phyloP scores from a whole-genome alignment of 2,797 vertebrate species.

The Rhynchotus rufescens region DNA sequence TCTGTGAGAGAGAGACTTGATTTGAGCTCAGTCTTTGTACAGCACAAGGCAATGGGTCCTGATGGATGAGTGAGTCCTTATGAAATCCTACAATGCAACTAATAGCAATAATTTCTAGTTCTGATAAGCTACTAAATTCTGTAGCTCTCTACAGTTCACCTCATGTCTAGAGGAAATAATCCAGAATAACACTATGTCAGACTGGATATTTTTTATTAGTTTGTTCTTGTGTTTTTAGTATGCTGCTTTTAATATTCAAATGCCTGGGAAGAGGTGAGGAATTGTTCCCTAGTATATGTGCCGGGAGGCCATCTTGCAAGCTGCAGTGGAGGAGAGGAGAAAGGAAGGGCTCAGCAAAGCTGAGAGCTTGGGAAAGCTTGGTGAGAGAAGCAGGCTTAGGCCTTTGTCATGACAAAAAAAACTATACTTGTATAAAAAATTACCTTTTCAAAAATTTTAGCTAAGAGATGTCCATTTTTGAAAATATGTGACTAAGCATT shows the following conservation, averaged over 20 bases:
- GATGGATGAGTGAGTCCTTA: neutral
- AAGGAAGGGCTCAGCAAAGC: neutral
- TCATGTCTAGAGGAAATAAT: neutral
- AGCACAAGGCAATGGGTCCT: neutral
- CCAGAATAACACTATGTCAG: neutral
- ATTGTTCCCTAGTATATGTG: neutral
- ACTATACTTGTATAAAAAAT: neutral
- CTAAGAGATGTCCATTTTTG: neutral
- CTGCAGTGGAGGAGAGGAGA: neutral
- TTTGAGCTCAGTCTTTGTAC: neutral
- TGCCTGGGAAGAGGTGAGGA: neutral
- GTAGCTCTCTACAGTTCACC: neutral
- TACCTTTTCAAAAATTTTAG: neutral
- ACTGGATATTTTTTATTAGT: neutral
- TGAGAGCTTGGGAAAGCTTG: neutral
- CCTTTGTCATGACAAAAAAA: accelerated
- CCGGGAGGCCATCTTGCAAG: neutral
- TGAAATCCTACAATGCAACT: neutral
- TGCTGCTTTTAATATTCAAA: neutral
- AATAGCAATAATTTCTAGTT: neutral
- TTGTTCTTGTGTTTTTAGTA: neutral
- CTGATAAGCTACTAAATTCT: neutral
- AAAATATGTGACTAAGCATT: neutral
- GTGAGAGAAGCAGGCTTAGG: neutral
- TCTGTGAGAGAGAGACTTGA: neutral